These are phyloP conservation scores for Dendrolimus kikuchii DNA, from an alignment of 1,140 invertebrate species.

Conservation along the genomic window DNA sequence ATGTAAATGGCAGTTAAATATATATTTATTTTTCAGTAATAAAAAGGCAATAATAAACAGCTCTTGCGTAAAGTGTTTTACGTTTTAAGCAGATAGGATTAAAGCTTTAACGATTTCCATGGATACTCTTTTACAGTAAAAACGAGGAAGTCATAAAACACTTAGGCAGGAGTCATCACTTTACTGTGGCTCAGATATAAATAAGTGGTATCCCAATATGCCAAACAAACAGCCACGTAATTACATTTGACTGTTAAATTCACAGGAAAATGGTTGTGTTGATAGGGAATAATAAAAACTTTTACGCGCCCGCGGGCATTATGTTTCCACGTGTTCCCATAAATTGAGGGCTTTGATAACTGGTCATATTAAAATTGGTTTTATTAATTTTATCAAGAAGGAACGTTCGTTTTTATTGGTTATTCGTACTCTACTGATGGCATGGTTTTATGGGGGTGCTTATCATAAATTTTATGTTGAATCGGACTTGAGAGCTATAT, in stretches of 20 bases:
- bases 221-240: conserved; percentile 7
- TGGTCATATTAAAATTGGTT: conserved; percentile 11
- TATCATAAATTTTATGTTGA: conserved; percentile 24
- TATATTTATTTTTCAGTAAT: no score
- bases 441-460: conserved; percentile 16
- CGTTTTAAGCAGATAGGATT: no score
- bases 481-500: conserved; percentile 19
- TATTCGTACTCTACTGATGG: conserved; percentile 13
- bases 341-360: conserved; percentile 11
- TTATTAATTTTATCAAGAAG: conserved; percentile 19
- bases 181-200: neutral
- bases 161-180: no score
- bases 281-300: conserved; percentile 12
- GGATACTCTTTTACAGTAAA: no score
- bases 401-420: conserved; percentile 8
- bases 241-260: conserved; percentile 16
- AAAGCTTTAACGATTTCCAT: no score
- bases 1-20: no score
- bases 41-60: no score
- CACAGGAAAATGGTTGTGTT: conserved; percentile 3
- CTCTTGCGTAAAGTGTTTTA: no score
- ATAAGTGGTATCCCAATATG: conserved; percentile 3
- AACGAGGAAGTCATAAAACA: no score
- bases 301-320: conserved; percentile 7
- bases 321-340: conserved; percentile 4